Evolutionary conservation across 2,888 invertebrate species (phyloP).

Genomic region (Tethea ocularis): DNA sequence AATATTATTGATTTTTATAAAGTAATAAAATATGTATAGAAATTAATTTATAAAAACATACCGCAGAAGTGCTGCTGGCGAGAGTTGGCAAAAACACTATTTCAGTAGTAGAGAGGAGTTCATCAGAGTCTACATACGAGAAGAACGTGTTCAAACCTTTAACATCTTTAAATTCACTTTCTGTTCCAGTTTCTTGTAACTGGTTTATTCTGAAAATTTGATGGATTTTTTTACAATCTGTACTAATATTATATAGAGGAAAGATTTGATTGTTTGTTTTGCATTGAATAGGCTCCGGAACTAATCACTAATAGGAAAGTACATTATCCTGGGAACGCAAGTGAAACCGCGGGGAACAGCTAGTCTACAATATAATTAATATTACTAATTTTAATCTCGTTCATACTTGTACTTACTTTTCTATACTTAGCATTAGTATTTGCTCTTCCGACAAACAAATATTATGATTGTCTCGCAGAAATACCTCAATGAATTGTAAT

Average conservation of each 20-base stretch:
- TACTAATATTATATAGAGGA: too few relatives aligned
- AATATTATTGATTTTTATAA: too few relatives aligned
- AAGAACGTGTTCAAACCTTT: slow-evolving; percentile 50
- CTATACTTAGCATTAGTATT: slow-evolving; percentile 7
- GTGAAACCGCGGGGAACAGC: too few relatives aligned
- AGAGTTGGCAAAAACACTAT: slow-evolving; percentile 51
- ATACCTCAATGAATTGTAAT: slow-evolving; percentile 15
- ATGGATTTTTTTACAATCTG: neutral
- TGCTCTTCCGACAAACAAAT: slow-evolving; percentile 18
- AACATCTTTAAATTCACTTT: slow-evolving; percentile 15
- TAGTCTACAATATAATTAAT: too few relatives aligned
- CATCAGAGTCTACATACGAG: slow-evolving; percentile 52
- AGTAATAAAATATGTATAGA: too few relatives aligned
- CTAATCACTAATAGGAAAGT: too few relatives aligned
- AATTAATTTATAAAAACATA: slow-evolving; percentile 18
- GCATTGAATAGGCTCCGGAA: too few relatives aligned
- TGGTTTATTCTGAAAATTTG: neutral
- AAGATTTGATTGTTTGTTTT: too few relatives aligned
- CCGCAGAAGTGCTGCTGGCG: slow-evolving; percentile 27
- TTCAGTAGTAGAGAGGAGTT: slow-evolving; percentile 55
- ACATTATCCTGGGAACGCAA: too few relatives aligned
- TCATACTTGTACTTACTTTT: slow-evolving; percentile 13
- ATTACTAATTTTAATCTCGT: neutral
- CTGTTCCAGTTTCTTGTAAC: neutral
- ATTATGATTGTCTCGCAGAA: slow-evolving; percentile 20